phyloP scores from a whole-genome alignment of 2,113 vertebrate genomes.

The Glareola pratincola region DNA sequence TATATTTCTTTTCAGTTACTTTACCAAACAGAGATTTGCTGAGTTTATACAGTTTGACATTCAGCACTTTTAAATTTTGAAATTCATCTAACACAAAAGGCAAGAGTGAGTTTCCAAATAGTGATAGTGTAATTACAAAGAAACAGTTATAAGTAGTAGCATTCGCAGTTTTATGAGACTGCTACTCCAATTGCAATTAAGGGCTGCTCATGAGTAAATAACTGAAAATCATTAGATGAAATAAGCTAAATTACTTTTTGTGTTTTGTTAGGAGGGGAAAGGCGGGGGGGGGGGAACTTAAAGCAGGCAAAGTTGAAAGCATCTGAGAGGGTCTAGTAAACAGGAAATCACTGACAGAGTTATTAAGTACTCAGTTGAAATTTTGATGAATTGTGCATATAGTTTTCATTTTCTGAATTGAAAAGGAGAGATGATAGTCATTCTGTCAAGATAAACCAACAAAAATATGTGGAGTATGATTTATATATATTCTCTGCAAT shows the following conservation, averaged over 20 bases:
- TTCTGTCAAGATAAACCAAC: background rate
- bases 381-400: background rate
- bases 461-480: background rate
- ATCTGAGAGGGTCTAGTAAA: background rate
- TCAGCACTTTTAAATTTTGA: background rate
- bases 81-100: background rate
- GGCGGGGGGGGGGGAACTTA: background rate
- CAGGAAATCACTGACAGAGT: background rate
- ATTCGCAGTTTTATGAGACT: background rate
- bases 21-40: background rate
- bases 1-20: background rate
- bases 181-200: background rate
- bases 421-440: background rate
- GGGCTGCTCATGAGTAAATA: background rate
- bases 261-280: background rate
- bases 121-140: background rate
- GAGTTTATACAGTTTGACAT: background rate
- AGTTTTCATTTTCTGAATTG: background rate
- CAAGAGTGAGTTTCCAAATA: background rate
- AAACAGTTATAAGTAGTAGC: background rate
- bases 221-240: background rate
- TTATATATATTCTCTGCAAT: background rate
- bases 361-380: background rate
- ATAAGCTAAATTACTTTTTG: background rate
- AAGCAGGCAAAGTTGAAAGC: background rate